These are phyloP conservation scores for Phylloscopus trochiloides DNA, from an alignment of 2,113 vertebrate genomes.

Conservation along the genomic window DNA sequence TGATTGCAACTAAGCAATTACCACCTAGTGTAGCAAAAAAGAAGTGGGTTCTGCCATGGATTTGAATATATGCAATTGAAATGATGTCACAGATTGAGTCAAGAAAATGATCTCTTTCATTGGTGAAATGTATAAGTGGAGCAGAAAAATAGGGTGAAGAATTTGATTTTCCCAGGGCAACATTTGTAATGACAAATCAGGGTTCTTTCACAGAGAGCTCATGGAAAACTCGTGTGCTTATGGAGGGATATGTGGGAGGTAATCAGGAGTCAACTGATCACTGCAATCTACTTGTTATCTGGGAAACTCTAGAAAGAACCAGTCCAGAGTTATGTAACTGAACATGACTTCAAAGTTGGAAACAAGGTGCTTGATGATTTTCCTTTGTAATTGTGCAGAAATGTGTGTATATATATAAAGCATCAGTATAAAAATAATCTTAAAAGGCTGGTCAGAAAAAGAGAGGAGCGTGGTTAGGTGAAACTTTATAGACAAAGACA, in stretches of 20 bases:
- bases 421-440: background rate
- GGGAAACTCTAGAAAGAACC: background rate
- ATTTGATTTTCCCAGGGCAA: background rate
- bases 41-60: background rate
- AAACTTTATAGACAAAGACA: background rate
- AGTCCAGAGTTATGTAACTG: background rate
- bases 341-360: background rate
- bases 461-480: background rate
- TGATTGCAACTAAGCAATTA: background rate
- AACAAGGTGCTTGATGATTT: background rate
- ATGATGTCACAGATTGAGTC: background rate
- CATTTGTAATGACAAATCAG: background rate
- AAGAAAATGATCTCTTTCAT: background rate
- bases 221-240: background rate
- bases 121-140: background rate
- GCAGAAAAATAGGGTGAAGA: background rate
- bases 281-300: background rate
- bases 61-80: background rate
- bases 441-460: background rate
- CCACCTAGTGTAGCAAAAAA: background rate
- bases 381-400: background rate
- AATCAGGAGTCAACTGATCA: background rate
- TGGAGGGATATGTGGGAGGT: background rate
- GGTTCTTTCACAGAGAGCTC: background rate
- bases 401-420: background rate